Evolutionary conservation across 1,140 invertebrate genomes (phyloP), one percentile per base, ranked within the genome.

Genomic region (Papilio polyxenes): DNA sequence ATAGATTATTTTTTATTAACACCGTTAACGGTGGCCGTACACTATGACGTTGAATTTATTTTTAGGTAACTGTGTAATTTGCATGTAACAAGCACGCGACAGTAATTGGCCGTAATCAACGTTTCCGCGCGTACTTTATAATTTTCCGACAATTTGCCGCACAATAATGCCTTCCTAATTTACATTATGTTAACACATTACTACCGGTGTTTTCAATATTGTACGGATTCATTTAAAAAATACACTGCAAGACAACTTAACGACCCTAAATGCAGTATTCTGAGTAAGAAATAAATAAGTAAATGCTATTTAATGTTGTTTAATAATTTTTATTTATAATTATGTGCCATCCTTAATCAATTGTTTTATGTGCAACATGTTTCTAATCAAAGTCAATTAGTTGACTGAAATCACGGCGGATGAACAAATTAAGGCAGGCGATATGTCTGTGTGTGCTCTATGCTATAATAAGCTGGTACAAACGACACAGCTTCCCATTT

Each of bases 401-500:
- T 48, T 13, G 59, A 17, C 7, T 5, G 17, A 49, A 65, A 80
- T 80, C 78, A 80, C 78, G 78, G 78, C 78, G 78, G 78, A 80
- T 80, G 78, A 69, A 80, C 78, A 80, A 80, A 80, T 80, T 80
- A 65, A 80, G n/a, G 40, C 56, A 44, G 53, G 56, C 62, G 62
- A 80, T 80, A 69, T 77, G 75, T 53, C 31, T 40, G 78, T 72
- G 53, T 31, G 7, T 44, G 40, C n/a, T n/a, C 31, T 72, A 15
- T 48, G 53, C 65, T 85, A 83, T 82, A 85, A 85, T 85, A 81
- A 83, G 75, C 78, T 10, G 62, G 74, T 75, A 80, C 85, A 84
- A 83, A 78, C 83, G 62, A 80, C 84, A 78, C 80, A 81, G 83
- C 85, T 87, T 87, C 86, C 84, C 86, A 85, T 86, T 87, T 87